Base-by-base conservation (phyloP, 2,888 invertebrate species). In the Mantis religiosa region DNA sequence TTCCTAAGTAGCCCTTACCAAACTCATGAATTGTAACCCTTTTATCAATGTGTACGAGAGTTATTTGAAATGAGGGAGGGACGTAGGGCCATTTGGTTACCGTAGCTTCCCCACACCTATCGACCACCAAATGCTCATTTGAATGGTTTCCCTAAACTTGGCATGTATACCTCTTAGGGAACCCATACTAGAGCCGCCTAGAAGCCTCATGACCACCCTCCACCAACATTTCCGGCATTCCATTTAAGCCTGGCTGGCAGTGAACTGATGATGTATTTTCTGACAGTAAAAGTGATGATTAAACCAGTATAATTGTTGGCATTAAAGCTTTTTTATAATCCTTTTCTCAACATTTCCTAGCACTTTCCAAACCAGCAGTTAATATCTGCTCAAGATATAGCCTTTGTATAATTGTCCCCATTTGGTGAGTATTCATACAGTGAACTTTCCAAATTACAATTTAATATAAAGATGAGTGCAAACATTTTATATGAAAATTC, bases 121-220 rank as follows among this genome's bases (percentile, higher is more conserved):
- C 82, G 82, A 83, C 84, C 71, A 71, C n/a, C n/a, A 25, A 83
- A 83, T 41, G 71, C 27, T 87, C 89, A 81, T 54, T 87, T 89
- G 71, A 82, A 87, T 89, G 87, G 84, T 84, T 87, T 89, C 85
- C 84, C 87, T 87, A 27, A 81, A 81, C 41, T 34, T 54, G 83
- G 87, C 89, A 89, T 89, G 87, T 89, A 15, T 81, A 71, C 87
- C 89, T 83, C 82, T 83, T 28, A 86, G 84, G 41, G 84, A 84
- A 81, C 84, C 88, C 81, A 41, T 84, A 71, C 41, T 71, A 27
- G n/a, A 41, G 82, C 87, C 14, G 20, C 28, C 34, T 84, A 27
- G 54, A 71, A 71, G 54, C 54, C 54, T 86, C 71, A 30, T 81
- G 71, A 81, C 81, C 27, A 30, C 28, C 20, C 83, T 82, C 82